phyloP scores from a whole-genome alignment of 2,113 vertebrate genomes.

The Takifugu flavidus region DNA sequence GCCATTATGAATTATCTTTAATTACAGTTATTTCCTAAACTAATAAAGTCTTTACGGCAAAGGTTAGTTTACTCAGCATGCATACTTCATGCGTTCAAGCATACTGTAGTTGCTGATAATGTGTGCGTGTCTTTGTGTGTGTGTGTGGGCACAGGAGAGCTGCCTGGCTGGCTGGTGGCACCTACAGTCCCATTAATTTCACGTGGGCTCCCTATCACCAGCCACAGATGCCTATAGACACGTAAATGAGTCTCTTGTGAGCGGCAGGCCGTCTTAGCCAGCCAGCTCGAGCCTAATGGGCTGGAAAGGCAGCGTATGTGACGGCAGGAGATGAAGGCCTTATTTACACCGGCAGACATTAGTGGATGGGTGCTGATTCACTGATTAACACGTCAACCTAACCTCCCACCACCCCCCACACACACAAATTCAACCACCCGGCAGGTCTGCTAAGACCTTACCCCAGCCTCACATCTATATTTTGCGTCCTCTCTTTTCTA shows the following conservation, averaged over 20 bases:
- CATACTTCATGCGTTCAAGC: conserved; percentile 68
- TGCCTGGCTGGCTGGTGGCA: conserved; percentile 84
- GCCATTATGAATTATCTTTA: conserved; percentile 99
- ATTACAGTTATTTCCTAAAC: conserved; percentile 97
- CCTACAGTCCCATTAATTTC: conserved; percentile 92
- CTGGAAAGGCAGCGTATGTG: conserved; percentile 92
- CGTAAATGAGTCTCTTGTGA: conserved; percentile 94
- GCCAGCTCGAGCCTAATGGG: conserved; percentile 94
- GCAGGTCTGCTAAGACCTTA: conserved; percentile 22
- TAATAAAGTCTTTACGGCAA: conserved; percentile 98
- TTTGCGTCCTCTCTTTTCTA: conserved; percentile 5
- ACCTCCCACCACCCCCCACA: conserved; percentile 4
- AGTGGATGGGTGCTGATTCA: conserved; percentile 74
- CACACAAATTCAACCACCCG: conserved; percentile 17
- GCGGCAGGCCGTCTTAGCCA: conserved; percentile 84
- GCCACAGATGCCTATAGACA: conserved; percentile 97
- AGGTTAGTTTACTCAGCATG: conserved; percentile 88
- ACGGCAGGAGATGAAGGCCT: conserved; percentile 87
- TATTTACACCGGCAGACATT: conserved; percentile 92
- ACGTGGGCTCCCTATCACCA: conserved; percentile 95
- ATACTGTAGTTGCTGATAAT: conserved; percentile 27
- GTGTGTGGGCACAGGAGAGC: conserved; percentile 74
- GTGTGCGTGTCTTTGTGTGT: conserved; percentile 37
- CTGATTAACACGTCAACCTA: conserved; percentile 77
- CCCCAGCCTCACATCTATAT: conserved; percentile 21